Conservation (phyloP, 1,140 invertebrate species). For the Zaprionus vittiger region DNA sequence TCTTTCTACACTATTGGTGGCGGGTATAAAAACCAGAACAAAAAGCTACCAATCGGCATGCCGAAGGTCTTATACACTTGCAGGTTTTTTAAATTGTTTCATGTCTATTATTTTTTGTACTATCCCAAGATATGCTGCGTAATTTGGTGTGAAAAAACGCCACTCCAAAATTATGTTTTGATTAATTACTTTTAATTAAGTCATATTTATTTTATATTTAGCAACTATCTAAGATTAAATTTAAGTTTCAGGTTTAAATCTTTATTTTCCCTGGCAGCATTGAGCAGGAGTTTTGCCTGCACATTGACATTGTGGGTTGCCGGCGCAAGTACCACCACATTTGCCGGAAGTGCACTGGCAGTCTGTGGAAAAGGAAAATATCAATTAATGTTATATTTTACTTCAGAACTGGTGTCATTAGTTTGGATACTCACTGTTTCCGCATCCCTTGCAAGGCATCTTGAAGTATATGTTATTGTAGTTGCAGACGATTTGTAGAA, state of each 20-base stretch:
- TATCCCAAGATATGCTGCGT: no score
- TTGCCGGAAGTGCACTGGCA: slow-evolving; percentile 69
- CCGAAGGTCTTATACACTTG: no score
- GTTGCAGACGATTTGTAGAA: background rate
- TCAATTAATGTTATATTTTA: background rate
- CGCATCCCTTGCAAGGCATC: slow-evolving; percentile 75
- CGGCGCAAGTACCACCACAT: slow-evolving; percentile 62
- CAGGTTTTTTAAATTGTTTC: no score
- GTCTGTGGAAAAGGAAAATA: slow-evolving; percentile 32
- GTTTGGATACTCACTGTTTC: slow-evolving; percentile 62
- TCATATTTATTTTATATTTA: background rate
- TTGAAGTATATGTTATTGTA: slow-evolving; percentile 22
- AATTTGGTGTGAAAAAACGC: no score
- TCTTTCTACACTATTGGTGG: no score
- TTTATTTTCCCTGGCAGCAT: slow-evolving; percentile 64
- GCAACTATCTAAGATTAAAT: background rate
- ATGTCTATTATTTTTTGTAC: no score
- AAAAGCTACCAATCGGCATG: no score
- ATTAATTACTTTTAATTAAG: background rate
- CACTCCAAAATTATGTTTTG: no score
- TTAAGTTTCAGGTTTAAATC: background rate
- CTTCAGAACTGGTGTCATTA: background rate
- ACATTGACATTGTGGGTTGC: slow-evolving; percentile 65
- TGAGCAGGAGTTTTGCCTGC: slow-evolving; percentile 47
- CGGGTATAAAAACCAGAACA: no score